Evolutionary conservation across 64 coral and sea anemone genomes (phyloP).

Genomic region (Stylophora pistillata): DNA sequence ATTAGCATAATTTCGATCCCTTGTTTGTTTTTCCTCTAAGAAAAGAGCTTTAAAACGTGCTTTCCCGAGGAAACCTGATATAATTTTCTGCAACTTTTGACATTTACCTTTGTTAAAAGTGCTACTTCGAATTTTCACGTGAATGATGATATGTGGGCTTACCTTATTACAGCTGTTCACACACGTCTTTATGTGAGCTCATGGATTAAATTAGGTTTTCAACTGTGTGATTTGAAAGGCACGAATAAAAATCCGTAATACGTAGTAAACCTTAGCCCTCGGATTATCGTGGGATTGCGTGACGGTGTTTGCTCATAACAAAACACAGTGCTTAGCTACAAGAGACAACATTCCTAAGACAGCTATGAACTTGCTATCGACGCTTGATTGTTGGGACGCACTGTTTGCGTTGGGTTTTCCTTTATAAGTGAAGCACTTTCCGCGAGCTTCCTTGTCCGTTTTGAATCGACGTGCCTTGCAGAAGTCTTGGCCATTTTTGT

Average conservation of each 20-base stretch:
- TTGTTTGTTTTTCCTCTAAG: neutral
- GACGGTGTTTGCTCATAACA: conserved; percentile 10
- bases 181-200: neutral
- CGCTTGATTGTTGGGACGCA: neutral
- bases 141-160: neutral
- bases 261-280: neutral
- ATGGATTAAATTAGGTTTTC: neutral
- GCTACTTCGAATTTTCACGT: neutral
- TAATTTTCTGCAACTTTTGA: neutral
- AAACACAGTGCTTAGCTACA: neutral
- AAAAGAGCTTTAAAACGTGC: neutral
- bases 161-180: neutral
- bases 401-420: conserved; percentile 31
- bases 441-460: conserved; percentile 13
- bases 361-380: neutral
- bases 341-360: conserved; percentile 17
- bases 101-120: neutral
- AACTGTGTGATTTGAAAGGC: neutral
- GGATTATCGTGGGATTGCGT: neutral
- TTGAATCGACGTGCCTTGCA: conserved; percentile 77
- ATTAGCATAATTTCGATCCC: conserved; percentile 7
- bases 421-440: conserved; percentile 46
- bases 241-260: neutral
- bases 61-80: neutral
- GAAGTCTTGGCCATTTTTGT: conserved; percentile 78